phyloP scores from a whole-genome alignment of 1,140 invertebrate genomes.

The Colletes gigas region DNA sequence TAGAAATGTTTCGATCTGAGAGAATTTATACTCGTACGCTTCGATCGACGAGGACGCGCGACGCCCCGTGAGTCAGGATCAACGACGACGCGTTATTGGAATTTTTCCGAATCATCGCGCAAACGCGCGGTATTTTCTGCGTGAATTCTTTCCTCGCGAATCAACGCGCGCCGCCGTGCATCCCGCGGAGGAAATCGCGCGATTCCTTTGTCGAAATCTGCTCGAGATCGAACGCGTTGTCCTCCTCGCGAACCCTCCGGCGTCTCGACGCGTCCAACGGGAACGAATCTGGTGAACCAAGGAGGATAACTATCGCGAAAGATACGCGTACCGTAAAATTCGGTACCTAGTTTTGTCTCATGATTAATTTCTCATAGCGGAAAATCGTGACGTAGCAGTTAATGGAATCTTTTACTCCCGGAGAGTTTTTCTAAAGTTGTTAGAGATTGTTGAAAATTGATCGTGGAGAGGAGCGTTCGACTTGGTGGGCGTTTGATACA shows the following conservation, averaged over 20 bases:
- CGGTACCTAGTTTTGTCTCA: too few species aligned
- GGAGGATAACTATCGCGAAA: too few species aligned
- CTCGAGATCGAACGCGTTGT: too few species aligned
- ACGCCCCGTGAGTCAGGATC: constrained; percentile 30
- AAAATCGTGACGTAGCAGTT: too few species aligned
- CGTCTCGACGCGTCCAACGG: too few species aligned
- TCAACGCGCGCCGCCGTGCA: not conserved
- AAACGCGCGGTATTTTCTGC: constrained; percentile 33
- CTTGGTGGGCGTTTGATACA: not conserved
- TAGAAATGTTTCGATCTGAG: too few species aligned
- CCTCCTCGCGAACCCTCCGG: too few species aligned
- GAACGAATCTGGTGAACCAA: too few species aligned
- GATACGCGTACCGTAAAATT: too few species aligned
- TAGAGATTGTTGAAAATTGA: not conserved
- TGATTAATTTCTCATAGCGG: too few species aligned
- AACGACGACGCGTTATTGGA: constrained; percentile 36
- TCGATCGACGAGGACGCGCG: constrained; percentile 23
- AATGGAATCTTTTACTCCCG: too few species aligned
- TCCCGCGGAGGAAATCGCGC: not conserved
- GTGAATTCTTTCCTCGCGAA: constrained; percentile 23
- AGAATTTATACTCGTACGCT: not conserved
- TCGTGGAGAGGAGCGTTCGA: not conserved
- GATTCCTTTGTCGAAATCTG: not conserved
- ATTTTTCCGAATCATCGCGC: constrained; percentile 43
- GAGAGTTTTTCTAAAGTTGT: too few species aligned